These are phyloP conservation scores for Ormia ochracea DNA, from an alignment of 2,888 invertebrate species.

Conservation along the genomic window DNA sequence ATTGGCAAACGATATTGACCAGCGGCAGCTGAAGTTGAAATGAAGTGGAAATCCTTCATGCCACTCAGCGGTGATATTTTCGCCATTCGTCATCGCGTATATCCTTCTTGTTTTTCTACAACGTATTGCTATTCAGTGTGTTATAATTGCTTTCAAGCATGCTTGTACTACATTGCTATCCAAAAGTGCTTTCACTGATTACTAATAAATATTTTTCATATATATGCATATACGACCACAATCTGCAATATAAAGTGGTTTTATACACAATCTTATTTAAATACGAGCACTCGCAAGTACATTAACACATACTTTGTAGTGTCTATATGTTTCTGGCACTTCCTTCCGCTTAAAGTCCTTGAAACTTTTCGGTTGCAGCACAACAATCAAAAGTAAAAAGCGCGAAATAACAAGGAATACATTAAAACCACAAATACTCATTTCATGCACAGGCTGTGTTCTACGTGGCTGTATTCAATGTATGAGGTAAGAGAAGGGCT, in stretches of 20 bases:
- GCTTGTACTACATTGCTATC: neutral
- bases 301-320: slow-evolving; percentile 11
- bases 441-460: slow-evolving; percentile 7
- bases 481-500: neutral
- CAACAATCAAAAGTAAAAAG: slow-evolving; percentile 47
- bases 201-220: neutral
- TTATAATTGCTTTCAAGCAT: neutral
- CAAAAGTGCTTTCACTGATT: slow-evolving; percentile 2
- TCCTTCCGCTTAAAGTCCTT: slow-evolving; percentile 44
- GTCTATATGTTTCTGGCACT: slow-evolving; percentile 33
- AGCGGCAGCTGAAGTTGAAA: too few species aligned
- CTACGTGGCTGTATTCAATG: neutral
- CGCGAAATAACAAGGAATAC: slow-evolving; percentile 35
- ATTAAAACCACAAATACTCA: slow-evolving; percentile 43
- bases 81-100: too few species aligned
- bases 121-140: neutral
- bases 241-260: neutral
- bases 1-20: too few species aligned
- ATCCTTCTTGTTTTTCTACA: too few species aligned
- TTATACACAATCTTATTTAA: neutral
- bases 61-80: too few species aligned
- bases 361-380: neutral
- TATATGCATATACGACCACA: neutral
- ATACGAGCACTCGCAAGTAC: neutral
- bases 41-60: too few species aligned